Percentiles rank a stretch among this genome's conserved stretches.
Conservation (phyloP, 2,797 vertebrate species). For the Lacerta viridis region DNA sequence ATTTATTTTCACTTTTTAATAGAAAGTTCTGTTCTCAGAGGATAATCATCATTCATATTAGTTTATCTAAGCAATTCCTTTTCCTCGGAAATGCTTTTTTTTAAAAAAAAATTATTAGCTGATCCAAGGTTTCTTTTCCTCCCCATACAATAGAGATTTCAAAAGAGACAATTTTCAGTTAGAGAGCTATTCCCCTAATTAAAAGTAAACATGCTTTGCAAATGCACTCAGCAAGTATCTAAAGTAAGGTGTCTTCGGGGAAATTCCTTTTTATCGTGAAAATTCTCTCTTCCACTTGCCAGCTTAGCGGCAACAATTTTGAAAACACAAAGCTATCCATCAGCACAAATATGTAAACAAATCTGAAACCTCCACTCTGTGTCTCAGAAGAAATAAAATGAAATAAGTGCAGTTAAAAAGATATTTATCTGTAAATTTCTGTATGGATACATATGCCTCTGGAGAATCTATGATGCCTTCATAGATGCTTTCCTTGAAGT, state of each 20-base stretch:
- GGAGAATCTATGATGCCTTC: background rate
- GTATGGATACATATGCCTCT: background rate
- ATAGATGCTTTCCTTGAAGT: background rate
- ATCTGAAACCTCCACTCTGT: constrained; percentile 11
- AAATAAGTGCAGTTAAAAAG: background rate
- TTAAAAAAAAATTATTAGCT: background rate
- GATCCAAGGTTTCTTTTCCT: constrained; percentile 6
- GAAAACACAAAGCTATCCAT: constrained; percentile 19
- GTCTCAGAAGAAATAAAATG: constrained; percentile 10
- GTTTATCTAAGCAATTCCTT: background rate
- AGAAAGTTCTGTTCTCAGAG: background rate
- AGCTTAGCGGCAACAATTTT: constrained; percentile 32
- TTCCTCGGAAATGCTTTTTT: background rate
- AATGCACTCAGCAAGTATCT: background rate
- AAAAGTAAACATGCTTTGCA: background rate
- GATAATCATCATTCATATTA: background rate
- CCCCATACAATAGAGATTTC: background rate
- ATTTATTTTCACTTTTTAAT: background rate
- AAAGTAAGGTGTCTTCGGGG: constrained; percentile 15
- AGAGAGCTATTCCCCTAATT: background rate
- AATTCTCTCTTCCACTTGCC: background rate
- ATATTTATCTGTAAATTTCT: background rate
- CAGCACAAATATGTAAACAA: constrained; percentile 22
- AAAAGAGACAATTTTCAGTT: background rate
- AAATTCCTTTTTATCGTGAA: constrained; percentile 19